Base-by-base conservation (phyloP, 1,140 invertebrate genomes). In the Aleiodes sp. region DNA sequence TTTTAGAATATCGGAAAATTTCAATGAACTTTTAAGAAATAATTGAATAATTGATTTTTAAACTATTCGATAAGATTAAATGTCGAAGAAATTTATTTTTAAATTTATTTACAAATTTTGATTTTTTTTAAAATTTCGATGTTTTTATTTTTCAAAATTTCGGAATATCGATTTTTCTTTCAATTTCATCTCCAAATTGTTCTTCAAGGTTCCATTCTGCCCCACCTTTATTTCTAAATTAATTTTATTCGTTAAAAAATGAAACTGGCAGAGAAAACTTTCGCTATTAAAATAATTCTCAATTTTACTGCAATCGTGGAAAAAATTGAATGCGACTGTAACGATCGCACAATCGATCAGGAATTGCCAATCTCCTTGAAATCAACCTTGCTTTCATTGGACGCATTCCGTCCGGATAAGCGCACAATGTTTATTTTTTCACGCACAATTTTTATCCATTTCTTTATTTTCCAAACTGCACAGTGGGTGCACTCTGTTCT, bases 321-420 rank as follows among this genome's bases (percentile, higher is more conserved):
- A 77, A 80, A 79, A 77, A 78, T 31, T 21, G 39, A 21, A 65
- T 68, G 63, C 78, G 79, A 80, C 72, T 78, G 73, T 72, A 75
- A 73, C 72, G 71, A 74, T 75, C 68, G 71, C 76, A 79, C 76
- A 76, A 82, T 76, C 79, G 73, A 78, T 78, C 73, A 75, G 66
- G 76, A 78, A 81, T 81, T 82, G 74, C 77, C 31, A 72, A 82
- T 81, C 77, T 81, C 76, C 74, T 82, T 80, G 77, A 70, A 74
- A 81, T 81, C 77, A 82, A 81, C 80, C 82, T 84, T 82, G 82
- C 80, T 81, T 82, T 80, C 80, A 81, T 79, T 79, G 76, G 35
- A 78, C 76, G 78, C 80, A 83, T 84, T 82, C 78, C 65, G 67
- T 8, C 6, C 29, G 57, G 60, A 68, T 70, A 65, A 65, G 28